Percentiles rank a stretch among this genome's conserved stretches.
Conservation (phyloP, 2,113 vertebrate species). For the Zosterops hypoxanthus region DNA sequence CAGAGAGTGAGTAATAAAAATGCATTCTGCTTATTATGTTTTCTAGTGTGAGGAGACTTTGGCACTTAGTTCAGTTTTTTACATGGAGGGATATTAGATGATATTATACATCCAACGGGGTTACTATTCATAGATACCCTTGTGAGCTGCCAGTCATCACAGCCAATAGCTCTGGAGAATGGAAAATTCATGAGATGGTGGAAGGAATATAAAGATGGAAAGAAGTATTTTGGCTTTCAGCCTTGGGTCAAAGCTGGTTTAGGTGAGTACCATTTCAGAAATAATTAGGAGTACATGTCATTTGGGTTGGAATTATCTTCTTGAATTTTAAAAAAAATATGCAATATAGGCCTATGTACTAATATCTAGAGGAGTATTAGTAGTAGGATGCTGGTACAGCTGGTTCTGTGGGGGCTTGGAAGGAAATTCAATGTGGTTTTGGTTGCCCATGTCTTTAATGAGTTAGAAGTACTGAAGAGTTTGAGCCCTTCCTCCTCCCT, state of each 20-base stretch:
- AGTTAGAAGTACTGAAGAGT: fast-evolving
- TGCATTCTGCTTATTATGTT: not conserved
- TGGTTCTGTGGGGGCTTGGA: not conserved
- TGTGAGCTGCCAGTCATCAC: not conserved
- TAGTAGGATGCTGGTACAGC: too few relatives aligned
- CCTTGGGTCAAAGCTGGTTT: not conserved
- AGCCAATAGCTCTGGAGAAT: not conserved
- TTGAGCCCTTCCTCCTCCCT: not conserved
- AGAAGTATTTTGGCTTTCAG: not conserved
- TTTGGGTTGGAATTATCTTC: not conserved
- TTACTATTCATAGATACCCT: conserved; percentile 22
- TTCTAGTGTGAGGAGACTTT: not conserved
- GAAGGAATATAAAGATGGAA: not conserved
- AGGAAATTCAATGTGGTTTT: not conserved
- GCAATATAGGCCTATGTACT: not conserved
- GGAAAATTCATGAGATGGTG: not conserved
- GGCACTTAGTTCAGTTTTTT: not conserved
- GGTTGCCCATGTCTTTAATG: not conserved
- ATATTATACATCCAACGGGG: not conserved
- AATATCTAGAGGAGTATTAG: not conserved
- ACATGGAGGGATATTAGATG: not conserved
- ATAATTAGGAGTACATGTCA: not conserved
- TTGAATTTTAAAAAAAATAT: not conserved
- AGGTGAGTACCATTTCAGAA: not conserved
- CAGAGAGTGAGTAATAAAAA: not conserved